phyloP scores from a whole-genome alignment of 2,797 vertebrate genomes.

The Anabas testudineus region DNA sequence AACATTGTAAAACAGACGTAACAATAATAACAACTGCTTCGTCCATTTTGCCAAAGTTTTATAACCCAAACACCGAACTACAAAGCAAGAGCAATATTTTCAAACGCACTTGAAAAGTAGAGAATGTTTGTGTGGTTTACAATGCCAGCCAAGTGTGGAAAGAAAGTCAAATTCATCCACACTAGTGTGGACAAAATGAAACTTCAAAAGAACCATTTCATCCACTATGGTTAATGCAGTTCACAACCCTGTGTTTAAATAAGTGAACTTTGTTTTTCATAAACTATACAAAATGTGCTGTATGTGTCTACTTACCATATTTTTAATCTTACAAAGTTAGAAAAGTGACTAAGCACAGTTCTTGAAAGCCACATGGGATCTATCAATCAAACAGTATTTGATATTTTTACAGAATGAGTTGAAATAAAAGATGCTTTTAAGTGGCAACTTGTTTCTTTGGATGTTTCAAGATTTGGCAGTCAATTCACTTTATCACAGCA shows the following conservation, averaged over 20 bases:
- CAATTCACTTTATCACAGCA: not conserved
- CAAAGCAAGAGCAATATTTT: not conserved
- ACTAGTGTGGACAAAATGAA: not conserved
- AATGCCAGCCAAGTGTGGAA: not conserved
- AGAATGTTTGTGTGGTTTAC: not conserved
- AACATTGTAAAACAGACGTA: constrained; percentile 3
- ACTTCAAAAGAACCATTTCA: not conserved
- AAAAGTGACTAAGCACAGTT: not conserved
- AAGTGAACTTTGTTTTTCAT: not conserved
- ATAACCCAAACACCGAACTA: not conserved
- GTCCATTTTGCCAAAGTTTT: not conserved
- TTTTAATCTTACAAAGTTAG: not conserved
- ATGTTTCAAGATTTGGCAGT: not conserved
- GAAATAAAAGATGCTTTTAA: not conserved
- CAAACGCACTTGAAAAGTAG: not conserved
- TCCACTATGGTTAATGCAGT: not conserved
- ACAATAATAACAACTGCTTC: not conserved
- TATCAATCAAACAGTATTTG: not conserved
- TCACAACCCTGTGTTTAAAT: not conserved
- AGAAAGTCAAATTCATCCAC: not conserved
- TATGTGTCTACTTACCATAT: not conserved
- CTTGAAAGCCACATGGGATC: not conserved
- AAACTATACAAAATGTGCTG: too few species aligned
- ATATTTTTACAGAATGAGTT: not conserved
- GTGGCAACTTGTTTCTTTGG: not conserved